Base-by-base conservation (phyloP, 2,888 invertebrate species). In the Crepidodera aurea region DNA sequence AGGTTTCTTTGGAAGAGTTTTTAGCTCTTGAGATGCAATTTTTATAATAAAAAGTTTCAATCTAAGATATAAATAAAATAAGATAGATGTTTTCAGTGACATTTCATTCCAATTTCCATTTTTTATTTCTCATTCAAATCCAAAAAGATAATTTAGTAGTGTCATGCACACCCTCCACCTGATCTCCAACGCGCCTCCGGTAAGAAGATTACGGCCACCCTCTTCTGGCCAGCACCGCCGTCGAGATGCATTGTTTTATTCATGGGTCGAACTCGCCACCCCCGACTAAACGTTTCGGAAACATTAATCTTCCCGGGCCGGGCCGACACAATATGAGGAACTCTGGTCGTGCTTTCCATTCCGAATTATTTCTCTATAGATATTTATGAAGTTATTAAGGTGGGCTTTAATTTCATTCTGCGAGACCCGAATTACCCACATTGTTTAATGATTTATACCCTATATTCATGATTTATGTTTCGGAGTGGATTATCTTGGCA, bases 201-300 rank as follows among this genome's bases (percentile, higher is more conserved):
- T 57, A 57, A 57, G 48, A 57, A 57, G 57, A 57, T 57, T 57
- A 57, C 57, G 39, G 46, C 32, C 61, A 32, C 62, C 65, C 51
- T 59, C 55, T 22, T 60, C 29, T 40, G 44, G 58, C 50, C 50
- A 27, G 40, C 59, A 46, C 54, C 44, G 60, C 59, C 61, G 65
- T 55, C 59, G 57, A 59, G 65, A 65, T 64, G 61, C 65, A 64
- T 69, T 71, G 71, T 71, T 71, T 71, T 71, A 71, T 71, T 71
- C 71, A 71, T 71, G 65, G 67, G 64, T 65, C 65, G 62, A 61
- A 60, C 62, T 68, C 65, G 66, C 69, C 68, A 68, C 68, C 71
- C 70, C 69, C 66, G 55, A 64, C 69, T 71, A 72, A 71, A 73
- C 70, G 71, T 66, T 70, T 64, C 71, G 63, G 65, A 68, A 68